phyloP scores from a whole-genome alignment of 2,888 invertebrate species.

The Biston stratarius region DNA sequence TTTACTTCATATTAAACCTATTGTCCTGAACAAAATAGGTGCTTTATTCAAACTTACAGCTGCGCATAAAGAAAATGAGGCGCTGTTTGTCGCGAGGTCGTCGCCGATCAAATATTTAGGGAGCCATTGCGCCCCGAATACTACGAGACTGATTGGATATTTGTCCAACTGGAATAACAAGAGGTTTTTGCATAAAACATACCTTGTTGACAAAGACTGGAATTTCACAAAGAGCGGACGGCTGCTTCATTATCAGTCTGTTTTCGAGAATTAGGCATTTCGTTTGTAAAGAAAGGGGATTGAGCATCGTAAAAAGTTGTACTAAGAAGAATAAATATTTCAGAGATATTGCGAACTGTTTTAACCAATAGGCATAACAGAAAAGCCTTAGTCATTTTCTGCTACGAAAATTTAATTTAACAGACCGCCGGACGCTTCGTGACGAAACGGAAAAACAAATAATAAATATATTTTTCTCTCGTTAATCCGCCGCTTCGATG shows the following conservation, averaged over 20 bases:
- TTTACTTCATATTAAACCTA: constrained; percentile 11
- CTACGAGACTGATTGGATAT: constrained; percentile 54
- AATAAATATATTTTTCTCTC: too few relatives aligned
- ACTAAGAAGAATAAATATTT: neutral
- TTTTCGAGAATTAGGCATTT: constrained; percentile 21
- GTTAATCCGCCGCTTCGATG: too few relatives aligned
- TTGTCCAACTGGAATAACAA: constrained; percentile 50
- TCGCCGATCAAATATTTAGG: constrained; percentile 59
- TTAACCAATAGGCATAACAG: neutral
- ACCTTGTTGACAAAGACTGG: constrained; percentile 29
- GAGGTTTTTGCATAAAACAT: constrained; percentile 44
- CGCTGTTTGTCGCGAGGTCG: constrained; percentile 43
- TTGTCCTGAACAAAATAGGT: constrained; percentile 23
- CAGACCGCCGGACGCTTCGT: too few relatives aligned
- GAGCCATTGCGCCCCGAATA: constrained; percentile 51
- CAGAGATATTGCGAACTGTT: neutral
- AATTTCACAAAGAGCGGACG: constrained; percentile 22
- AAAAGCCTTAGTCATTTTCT: too few relatives aligned
- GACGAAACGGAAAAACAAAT: too few relatives aligned
- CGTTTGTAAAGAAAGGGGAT: constrained; percentile 10
- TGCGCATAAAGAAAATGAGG: constrained; percentile 34
- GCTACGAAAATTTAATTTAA: too few relatives aligned
- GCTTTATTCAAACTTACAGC: constrained; percentile 30
- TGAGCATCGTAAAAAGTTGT: neutral
- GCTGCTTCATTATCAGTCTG: constrained; percentile 22